These are phyloP conservation scores for Endotricha flammealis DNA, from an alignment of 2,888 invertebrate species.

Conservation along the genomic window DNA sequence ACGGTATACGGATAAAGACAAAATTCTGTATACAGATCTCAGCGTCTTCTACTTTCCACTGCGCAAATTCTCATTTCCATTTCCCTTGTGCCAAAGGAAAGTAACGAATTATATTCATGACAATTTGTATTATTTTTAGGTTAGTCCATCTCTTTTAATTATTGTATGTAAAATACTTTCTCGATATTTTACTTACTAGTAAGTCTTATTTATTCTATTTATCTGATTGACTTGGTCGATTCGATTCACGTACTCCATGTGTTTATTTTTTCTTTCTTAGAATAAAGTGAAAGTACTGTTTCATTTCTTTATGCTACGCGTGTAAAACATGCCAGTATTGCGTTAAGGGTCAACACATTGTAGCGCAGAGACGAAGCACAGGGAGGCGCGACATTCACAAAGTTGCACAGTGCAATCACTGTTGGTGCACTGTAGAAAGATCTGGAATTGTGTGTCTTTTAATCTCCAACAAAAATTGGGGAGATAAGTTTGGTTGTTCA, in stretches of 20 bases:
- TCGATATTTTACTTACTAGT: constrained; percentile 11
- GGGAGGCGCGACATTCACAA: too few species aligned
- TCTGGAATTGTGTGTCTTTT: too few species aligned
- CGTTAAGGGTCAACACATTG: too few species aligned
- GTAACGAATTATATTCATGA: constrained; percentile 49
- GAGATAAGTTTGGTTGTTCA: too few species aligned
- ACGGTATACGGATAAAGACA: constrained; percentile 33
- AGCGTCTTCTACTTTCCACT: constrained; percentile 45
- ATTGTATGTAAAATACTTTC: constrained; percentile 23
- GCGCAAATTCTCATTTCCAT: constrained; percentile 36
- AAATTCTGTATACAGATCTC: constrained; percentile 68
- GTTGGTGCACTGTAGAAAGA: too few species aligned
- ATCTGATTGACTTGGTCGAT: constrained; percentile 7
- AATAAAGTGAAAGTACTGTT: not conserved
- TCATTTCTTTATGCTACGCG: constrained; percentile 5
- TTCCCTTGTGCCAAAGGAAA: constrained; percentile 67
- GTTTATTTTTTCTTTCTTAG: constrained; percentile 1
- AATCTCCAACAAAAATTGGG: too few species aligned
- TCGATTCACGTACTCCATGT: constrained; percentile 1
- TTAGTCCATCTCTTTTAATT: constrained; percentile 53
- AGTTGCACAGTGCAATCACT: too few species aligned
- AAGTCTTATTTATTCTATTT: constrained; percentile 11
- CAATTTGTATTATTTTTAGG: constrained; percentile 42
- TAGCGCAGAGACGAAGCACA: too few species aligned
- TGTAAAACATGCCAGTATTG: constrained; percentile 10